A percentile compares a stretch with the other conserved stretches of the same genome.
Evolutionary conservation across 92 coral and sea anemone species (phyloP).

Genomic region (Chrysogorgia sp.): DNA sequence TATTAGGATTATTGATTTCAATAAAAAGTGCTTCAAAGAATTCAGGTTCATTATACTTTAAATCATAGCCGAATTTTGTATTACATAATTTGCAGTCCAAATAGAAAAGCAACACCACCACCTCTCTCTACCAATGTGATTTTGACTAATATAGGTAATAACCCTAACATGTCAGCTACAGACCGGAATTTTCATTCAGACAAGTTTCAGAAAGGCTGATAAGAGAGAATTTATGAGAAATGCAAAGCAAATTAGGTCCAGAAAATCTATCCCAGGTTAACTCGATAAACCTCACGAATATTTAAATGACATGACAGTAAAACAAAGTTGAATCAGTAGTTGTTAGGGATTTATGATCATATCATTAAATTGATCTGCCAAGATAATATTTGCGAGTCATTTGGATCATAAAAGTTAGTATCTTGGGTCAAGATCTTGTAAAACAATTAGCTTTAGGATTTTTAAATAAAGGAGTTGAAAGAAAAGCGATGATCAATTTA

Average conservation of each 20-base stretch:
- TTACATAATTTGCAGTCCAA: not conserved
- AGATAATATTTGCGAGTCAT: slow-evolving; percentile 42
- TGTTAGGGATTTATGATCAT: not conserved
- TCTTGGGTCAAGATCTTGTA: slow-evolving; percentile 26
- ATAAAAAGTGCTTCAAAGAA: no score
- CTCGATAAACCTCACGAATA: slow-evolving; percentile 30
- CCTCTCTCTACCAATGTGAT: slow-evolving; percentile 14
- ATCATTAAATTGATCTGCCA: slow-evolving; percentile 19
- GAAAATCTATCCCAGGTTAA: slow-evolving; percentile 22
- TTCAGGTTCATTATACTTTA: slow-evolving; percentile 2
- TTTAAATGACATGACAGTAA: slow-evolving; percentile 31
- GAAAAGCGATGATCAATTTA: not conserved
- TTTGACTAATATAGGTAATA: slow-evolving; percentile 13
- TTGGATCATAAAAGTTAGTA: not conserved
- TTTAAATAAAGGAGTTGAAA: not conserved
- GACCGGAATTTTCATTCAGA: slow-evolving; percentile 24
- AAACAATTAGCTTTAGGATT: slow-evolving; percentile 6
- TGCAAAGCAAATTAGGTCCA: not conserved
- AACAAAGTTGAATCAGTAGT: not conserved
- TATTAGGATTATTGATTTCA: not conserved
- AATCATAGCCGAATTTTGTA: not conserved
- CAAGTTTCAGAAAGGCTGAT: slow-evolving; percentile 35
- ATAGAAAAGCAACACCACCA: slow-evolving; percentile 32
- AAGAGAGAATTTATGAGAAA: slow-evolving; percentile 12
- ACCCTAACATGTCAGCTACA: slow-evolving; percentile 3